phyloP scores from a whole-genome alignment of 1,140 invertebrate genomes.

The Muscidifurax raptorellus region DNA sequence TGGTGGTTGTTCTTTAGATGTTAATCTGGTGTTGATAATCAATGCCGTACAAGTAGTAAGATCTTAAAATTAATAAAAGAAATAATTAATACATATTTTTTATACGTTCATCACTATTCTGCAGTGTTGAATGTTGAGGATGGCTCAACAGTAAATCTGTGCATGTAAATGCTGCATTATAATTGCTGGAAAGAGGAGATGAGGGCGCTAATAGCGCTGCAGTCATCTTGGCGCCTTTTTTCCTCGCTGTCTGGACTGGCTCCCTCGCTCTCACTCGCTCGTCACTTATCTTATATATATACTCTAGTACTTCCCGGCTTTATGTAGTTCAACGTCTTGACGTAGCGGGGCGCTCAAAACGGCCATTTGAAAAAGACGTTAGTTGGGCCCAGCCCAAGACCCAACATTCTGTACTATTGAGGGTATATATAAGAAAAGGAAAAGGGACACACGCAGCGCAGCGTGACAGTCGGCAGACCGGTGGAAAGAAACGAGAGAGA shows the following conservation, averaged over 20 bases:
- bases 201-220: not conserved
- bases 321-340: not conserved
- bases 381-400: not conserved
- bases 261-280: no score
- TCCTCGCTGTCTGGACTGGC: no score
- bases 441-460: not conserved
- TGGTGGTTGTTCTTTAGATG: not conserved
- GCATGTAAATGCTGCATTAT: no score
- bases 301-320: no score
- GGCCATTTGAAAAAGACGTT: constrained; percentile 51
- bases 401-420: not conserved
- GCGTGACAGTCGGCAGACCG: not conserved
- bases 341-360: not conserved
- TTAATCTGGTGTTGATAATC: no score
- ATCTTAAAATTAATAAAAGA: no score
- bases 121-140: no score
- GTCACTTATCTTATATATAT: no score
- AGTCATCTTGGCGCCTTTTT: not conserved
- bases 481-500: not conserved
- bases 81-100: no score
- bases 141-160: no score
- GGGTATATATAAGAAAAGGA: not conserved
- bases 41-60: no score
- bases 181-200: not conserved
- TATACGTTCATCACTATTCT: no score